phyloP scores from a whole-genome alignment of 2,113 vertebrate genomes.

The Chaetorhynchus papuensis region DNA sequence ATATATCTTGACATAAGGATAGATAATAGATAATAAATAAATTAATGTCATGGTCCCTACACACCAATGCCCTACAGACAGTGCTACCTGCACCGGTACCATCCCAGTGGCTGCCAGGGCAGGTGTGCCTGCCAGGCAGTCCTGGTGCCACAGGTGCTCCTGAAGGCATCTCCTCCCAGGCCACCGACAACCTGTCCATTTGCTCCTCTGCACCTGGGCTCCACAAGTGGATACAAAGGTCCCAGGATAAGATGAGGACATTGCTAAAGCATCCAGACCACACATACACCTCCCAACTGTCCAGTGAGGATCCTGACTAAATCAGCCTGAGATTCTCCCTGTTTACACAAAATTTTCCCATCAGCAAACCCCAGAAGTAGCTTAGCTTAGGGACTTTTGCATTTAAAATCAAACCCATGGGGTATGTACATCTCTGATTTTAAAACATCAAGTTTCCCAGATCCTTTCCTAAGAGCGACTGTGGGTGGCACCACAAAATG shows the following conservation, averaged over 20 bases:
- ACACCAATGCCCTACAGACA: too few species aligned
- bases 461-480: neutral
- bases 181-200: neutral
- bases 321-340: neutral
- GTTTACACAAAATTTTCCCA: neutral
- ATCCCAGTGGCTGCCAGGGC: neutral
- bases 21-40: neutral
- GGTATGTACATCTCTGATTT: neutral
- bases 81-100: neutral
- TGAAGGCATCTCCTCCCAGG: neutral
- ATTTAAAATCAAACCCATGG: neutral
- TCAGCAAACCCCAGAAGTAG: neutral
- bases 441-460: fast-evolving
- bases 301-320: neutral
- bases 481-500: neutral
- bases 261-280: neutral
- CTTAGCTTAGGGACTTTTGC: neutral
- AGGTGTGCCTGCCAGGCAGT: neutral
- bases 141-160: neutral
- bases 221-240: fast-evolving
- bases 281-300: neutral
- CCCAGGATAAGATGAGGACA: neutral
- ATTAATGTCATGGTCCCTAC: neutral
- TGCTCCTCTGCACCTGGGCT: neutral
- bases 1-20: neutral